Conservation (phyloP, 2,797 vertebrate species). For the Brachymystax lenok region DNA sequence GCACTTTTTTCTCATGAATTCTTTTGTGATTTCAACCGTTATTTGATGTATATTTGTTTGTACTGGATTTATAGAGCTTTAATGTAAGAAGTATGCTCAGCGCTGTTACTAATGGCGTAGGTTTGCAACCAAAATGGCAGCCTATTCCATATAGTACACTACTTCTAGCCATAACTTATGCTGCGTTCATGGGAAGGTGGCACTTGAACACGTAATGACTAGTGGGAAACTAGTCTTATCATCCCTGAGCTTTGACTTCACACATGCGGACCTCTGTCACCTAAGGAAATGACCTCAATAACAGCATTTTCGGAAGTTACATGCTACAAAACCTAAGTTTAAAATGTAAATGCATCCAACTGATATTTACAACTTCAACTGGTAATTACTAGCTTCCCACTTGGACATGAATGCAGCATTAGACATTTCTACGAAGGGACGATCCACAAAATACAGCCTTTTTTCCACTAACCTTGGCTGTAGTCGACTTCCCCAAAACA, state of each 20-base stretch:
- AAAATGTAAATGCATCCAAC: no score
- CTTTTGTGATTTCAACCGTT: constrained; percentile 12
- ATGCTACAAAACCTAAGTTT: not conserved
- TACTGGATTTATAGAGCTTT: not conserved
- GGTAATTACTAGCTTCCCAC: not conserved
- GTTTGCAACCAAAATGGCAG: not conserved
- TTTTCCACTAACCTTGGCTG: not conserved
- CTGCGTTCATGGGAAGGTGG: no score
- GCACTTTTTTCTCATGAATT: constrained; percentile 75
- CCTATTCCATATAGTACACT: no score
- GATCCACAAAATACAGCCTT: not conserved
- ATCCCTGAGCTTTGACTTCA: no score
- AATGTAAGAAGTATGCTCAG: not conserved
- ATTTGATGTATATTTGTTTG: not conserved
- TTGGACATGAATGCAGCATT: not conserved
- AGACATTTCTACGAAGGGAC: not conserved
- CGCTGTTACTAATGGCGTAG: not conserved
- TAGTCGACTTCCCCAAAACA: not conserved
- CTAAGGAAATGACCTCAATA: not conserved
- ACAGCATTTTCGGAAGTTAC: not conserved
- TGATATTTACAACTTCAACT: not conserved
- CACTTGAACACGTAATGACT: no score
- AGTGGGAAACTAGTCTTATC: no score
- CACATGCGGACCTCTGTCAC: not conserved
- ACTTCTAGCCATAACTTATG: not conserved